Base-by-base conservation (phyloP, 2,888 invertebrate species). In the Lamellibrachia satsuma region DNA sequence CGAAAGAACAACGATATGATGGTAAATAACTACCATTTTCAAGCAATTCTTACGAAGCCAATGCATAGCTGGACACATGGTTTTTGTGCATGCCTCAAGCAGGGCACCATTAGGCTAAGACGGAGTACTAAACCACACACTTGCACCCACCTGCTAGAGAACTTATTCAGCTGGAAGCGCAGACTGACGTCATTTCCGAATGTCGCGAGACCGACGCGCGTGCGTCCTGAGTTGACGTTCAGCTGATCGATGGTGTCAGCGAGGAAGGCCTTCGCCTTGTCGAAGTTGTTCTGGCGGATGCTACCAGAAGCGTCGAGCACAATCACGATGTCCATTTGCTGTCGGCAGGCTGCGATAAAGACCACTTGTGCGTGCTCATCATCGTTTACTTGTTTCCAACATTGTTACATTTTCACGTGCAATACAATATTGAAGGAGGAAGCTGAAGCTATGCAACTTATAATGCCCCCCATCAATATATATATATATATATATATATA, bases 221-320 rank as follows among this genome's bases (percentile, higher is more conserved):
- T 90, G 2, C n/a, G 15, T 51, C 92, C 92, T 4, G 4, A 11
- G 55, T 91, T n/a, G 52, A 92, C 27, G 11, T 8, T 8, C 55
- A 92, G 39, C 3, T 55, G 22, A 6, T 90, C n/a, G 52, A 92
- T 55, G 52, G 52, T 27, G 52, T 11, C 27, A n/a, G 90, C n/a
- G 27, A 92, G 92, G 60, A 55, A 92, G n/a, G 52, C 9, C 52
- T 92, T 92, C 52, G 75, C 90, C 90, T 90, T 90, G 8, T 11
- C 90, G 27, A 92, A 92, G 90, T 92, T 92, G 90, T 90, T 51
- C 90, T 92, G n/a, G 8, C 92, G 11, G 92, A 92, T 92, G 7
- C 52, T 52, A n/a, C 92, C 92, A 22, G 92, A 92, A 90, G 90
- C n/a, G 90, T 92, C 92, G 90, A 92, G 51, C 27, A 92, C 75